phyloP scores from a whole-genome alignment of 2,113 vertebrate species.

The Mellivora capensis region DNA sequence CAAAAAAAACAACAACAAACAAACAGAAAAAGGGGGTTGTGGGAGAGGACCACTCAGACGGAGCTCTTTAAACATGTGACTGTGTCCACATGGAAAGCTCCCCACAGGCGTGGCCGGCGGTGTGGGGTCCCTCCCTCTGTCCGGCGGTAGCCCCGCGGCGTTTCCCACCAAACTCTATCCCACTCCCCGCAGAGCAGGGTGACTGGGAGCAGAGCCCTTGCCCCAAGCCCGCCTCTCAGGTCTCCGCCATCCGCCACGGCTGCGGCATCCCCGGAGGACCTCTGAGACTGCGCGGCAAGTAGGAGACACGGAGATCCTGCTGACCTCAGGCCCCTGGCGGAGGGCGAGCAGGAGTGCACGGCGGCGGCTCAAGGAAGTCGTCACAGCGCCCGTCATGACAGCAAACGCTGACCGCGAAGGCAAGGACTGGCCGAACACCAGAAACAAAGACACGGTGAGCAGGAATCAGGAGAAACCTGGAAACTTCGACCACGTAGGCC shows the following conservation, averaged over 20 bases:
- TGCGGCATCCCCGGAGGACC: neutral
- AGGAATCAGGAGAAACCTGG: rapidly evolving
- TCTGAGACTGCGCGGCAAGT: no score
- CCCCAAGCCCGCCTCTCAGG: rapidly evolving
- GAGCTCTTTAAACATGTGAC: neutral
- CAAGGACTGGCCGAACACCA: rapidly evolving
- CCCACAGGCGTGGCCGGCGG: no score
- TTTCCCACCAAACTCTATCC: no score
- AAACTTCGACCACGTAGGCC: neutral
- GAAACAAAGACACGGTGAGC: neutral
- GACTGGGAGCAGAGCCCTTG: neutral
- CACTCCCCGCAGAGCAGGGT: neutral
- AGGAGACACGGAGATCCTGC: no score
- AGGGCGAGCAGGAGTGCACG: rapidly evolving
- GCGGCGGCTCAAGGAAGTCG: neutral
- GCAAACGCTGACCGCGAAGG: neutral
- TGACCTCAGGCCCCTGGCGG: neutral
- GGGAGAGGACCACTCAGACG: neutral
- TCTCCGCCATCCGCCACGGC: rapidly evolving
- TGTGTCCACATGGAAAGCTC: rapidly evolving
- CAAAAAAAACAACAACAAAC: no score
- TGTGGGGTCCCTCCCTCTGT: no score
- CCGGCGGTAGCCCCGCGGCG: no score
- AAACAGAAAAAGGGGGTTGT: no score
- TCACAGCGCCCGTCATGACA: rapidly evolving